Evolutionary conservation across 2,797 vertebrate genomes (phyloP).

Genomic region (Steatocranus sp.): DNA sequence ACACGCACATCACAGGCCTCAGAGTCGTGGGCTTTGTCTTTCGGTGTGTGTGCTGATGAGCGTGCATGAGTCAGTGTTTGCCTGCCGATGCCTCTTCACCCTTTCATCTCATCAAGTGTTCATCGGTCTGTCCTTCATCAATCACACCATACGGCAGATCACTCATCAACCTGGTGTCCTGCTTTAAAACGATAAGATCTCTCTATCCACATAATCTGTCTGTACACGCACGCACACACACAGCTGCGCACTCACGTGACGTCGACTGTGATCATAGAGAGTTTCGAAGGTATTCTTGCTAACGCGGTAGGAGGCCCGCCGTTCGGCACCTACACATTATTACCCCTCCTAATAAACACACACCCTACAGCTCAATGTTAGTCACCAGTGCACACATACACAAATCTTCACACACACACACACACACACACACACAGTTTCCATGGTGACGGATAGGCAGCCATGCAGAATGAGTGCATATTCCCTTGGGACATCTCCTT

Average conservation of each 20-base stretch:
- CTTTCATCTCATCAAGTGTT: slow-evolving; percentile 72
- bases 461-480: slow-evolving; percentile 71
- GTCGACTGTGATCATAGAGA: slow-evolving; percentile 52
- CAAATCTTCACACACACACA: slow-evolving; percentile 5
- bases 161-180: slow-evolving; percentile 51
- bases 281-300: slow-evolving; percentile 50
- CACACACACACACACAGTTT: slow-evolving; percentile 46
- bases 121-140: slow-evolving; percentile 68
- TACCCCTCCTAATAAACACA: slow-evolving; percentile 38
- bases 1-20: slow-evolving; percentile 6
- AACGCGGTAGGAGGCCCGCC: slow-evolving; percentile 47
- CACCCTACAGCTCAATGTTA: slow-evolving; percentile 47
- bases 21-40: slow-evolving; percentile 18
- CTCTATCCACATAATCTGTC: slow-evolving; percentile 15
- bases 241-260: background rate
- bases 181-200: slow-evolving; percentile 67
- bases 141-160: slow-evolving; percentile 56
- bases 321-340: slow-evolving; percentile 50
- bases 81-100: slow-evolving; percentile 53
- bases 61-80: background rate
- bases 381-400: slow-evolving; percentile 16
- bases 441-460: slow-evolving; percentile 71
- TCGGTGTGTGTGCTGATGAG: background rate
- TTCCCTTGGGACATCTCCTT: slow-evolving; percentile 74
- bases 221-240: slow-evolving; percentile 5